Evolutionary conservation across 1,140 invertebrate species (phyloP), one percentile per base, ranked within the genome.

Genomic region (Scylla paramamosain): DNA sequence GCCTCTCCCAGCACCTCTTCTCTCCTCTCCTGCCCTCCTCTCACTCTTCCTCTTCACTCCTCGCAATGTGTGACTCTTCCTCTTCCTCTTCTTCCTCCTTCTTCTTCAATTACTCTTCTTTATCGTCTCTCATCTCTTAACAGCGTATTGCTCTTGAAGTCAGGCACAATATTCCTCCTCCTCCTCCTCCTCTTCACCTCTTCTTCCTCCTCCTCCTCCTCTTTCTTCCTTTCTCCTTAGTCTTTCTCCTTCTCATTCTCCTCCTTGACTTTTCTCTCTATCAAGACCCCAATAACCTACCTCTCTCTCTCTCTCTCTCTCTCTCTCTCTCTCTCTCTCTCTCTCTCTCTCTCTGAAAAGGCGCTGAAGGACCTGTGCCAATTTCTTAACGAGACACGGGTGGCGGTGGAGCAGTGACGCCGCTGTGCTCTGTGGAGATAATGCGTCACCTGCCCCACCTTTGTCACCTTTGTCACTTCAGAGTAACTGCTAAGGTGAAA

Each of bases 251-350:
- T 20, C 10, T 59, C 52, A 59, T 20, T 59, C 10, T 20, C 20
- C 52, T 16, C 52, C 52, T 59, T 1, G 10, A 1, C 52, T 12
- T 20, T 59, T 4, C 52, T 39, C 10, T 59, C 52, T 4, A 12
- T 59, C 52, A 59, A 16, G 1, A 12, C 52, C 1, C 52, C 52
- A 16, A 59, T 59, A 16, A 59, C 10, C 52, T 77, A 6, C n/a
- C 67, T 77, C 67, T n/a, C n/a, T 77, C 67, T n/a, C 67, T n/a
- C n/a, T n/a, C 67, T 77, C 67, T n/a, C n/a, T 77, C 67, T n/a
- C 12, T 20, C 12, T 20, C 67, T 77, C 25, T 77, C 67, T 7
- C 6, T 20, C 67, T 12, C 67, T n/a, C 20, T 20, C 20, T 20
- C 20, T 1, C 67, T 3, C 20, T 0, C 12, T n/a, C 67, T 16